phyloP scores from a whole-genome alignment of 2,888 invertebrate species.

The Mamestra brassicae region DNA sequence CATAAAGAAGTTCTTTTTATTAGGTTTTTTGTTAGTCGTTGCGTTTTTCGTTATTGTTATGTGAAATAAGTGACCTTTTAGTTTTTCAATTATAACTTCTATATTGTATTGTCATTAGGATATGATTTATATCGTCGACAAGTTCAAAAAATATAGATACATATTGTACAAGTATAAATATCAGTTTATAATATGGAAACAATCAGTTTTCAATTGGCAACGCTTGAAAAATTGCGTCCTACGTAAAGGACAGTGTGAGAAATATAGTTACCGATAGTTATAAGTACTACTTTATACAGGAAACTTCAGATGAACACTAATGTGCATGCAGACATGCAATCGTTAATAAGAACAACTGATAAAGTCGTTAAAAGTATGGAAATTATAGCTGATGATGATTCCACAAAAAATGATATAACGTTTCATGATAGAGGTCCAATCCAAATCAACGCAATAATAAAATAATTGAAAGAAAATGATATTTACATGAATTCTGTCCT shows the following conservation, averaged over 20 bases:
- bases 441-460: neutral
- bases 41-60: constrained; percentile 17
- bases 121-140: neutral
- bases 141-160: neutral
- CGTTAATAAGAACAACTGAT: neutral
- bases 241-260: constrained; percentile 39
- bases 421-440: neutral
- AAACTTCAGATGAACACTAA: constrained; percentile 23
- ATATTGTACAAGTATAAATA: neutral
- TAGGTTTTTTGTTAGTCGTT: constrained; percentile 2
- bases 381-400: neutral
- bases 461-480: neutral
- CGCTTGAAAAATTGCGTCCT: constrained; percentile 11
- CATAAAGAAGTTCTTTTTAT: constrained; percentile 41
- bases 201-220: neutral
- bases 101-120: constrained; percentile 4
- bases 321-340: constrained; percentile 3
- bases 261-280: constrained; percentile 23
- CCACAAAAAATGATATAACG: no score
- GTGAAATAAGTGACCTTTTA: constrained; percentile 13
- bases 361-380: neutral
- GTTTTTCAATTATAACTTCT: neutral
- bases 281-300: constrained; percentile 6
- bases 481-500: neutral
- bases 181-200: neutral